Evolutionary conservation across 2,113 vertebrate genomes (phyloP), one percentile per base, ranked within the genome.

Genomic region (Esox niger): DNA sequence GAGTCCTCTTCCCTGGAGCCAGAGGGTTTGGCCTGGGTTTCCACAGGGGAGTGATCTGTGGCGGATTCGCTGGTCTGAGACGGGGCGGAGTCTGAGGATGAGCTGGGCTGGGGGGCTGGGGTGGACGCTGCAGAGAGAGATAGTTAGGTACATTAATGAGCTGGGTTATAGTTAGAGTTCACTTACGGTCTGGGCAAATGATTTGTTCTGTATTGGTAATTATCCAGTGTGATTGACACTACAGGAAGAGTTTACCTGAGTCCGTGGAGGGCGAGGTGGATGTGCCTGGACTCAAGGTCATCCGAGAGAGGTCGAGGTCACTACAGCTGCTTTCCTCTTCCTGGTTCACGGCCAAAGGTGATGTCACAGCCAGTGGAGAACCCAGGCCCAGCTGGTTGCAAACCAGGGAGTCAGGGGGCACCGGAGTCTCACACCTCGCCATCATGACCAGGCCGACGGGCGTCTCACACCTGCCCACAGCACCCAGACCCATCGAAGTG

Each of bases 201-300:
- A 17, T 4, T 43, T 17, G 38, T 43, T 6, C 15, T 43, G 38
- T 43, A 43, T 32, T 33, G 30, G 92, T 89, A 87, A 91, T 91
- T 91, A 93, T 64, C 2, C 91, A 89, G 91, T 91, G 89, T 43
- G n/a, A 23, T 8, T 52, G 47, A 15, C n/a, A 15, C 20, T 52
- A 21, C 7, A 52, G 90, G 89, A 86, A 62, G 20, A 6, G 76
- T 95, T 94, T 89, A 98, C 96, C 94, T 81, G 96, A 97, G 79
- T 98, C 96, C 68, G 94, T 95, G 1, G 95, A 98, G 1, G 94
- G 95, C 1, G 95, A 95, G 0, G 94, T 95, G 70, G 96, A 95
- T 69, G 95, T 95, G 79, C 95, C 95, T 57, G 95, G 94, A 73
- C 95, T 99, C 92, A 99, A 88, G 85, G 94, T 98, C 93, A 99